Conservation (phyloP, 2,888 invertebrate species). For the Noctua janthina region DNA sequence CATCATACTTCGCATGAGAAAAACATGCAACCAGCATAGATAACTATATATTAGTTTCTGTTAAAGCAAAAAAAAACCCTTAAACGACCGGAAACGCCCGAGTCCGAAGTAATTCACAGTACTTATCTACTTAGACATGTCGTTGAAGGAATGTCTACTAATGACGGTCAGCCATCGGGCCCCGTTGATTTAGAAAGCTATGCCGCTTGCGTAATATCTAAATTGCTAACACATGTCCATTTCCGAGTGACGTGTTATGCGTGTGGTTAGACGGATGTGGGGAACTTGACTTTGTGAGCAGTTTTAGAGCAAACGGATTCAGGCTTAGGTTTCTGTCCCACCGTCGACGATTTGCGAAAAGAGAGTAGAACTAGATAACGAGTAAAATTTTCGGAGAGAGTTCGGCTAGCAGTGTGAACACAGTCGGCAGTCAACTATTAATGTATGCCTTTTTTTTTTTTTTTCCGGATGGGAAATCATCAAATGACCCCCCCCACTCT, state of each 20-base stretch:
- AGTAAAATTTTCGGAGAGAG: background rate
- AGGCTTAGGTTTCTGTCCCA: background rate
- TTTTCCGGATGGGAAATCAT: too few species aligned
- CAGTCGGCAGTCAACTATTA: background rate
- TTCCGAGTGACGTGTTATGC: slow-evolving; percentile 35
- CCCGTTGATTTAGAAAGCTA: slow-evolving; percentile 59
- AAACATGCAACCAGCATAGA: background rate
- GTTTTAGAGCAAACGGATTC: slow-evolving; percentile 8
- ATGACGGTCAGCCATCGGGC: slow-evolving; percentile 51
- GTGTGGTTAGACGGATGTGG: slow-evolving; percentile 24
- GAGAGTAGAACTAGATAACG: background rate
- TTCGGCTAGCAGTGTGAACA: background rate
- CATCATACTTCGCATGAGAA: background rate
- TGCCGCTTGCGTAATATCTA: slow-evolving; percentile 43
- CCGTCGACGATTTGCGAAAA: too few species aligned
- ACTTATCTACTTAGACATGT: slow-evolving; percentile 44
- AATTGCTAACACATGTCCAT: slow-evolving; percentile 55
- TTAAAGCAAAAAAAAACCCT: background rate
- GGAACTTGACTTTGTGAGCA: slow-evolving; percentile 24
- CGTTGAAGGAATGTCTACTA: slow-evolving; percentile 40
- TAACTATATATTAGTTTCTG: slow-evolving; percentile 4
- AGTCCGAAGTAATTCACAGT: slow-evolving; percentile 13
- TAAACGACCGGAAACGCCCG: slow-evolving; percentile 7
- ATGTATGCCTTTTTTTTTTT: too few species aligned
- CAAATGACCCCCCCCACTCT: too few species aligned